Percentiles rank a stretch among this genome's conserved stretches.
Evolutionary conservation across 2,888 invertebrate genomes (phyloP).

Genomic region (Thalpophila matura): DNA sequence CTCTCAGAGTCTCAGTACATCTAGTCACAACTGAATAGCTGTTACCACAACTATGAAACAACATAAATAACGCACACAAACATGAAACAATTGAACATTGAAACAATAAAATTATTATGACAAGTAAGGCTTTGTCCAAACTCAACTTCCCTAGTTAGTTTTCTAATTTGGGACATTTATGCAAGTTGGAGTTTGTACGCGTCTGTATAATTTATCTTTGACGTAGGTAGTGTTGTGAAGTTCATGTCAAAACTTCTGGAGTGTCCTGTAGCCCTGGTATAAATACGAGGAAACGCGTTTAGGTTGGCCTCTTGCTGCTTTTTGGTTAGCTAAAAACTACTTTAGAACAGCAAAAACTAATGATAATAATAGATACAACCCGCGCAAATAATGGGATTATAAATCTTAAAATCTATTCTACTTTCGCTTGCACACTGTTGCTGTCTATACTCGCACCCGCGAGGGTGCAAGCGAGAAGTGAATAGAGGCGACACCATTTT

Average conservation of each 20-base stretch:
- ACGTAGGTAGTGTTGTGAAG: slow-evolving; percentile 38
- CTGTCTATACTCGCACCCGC: too few species aligned
- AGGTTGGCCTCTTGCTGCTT: neutral
- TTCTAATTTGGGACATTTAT: slow-evolving; percentile 54
- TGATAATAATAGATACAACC: too few species aligned
- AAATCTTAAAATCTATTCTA: too few species aligned
- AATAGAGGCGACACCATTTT: too few species aligned
- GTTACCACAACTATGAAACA: neutral
- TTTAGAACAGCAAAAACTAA: too few species aligned
- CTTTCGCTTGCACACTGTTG: too few species aligned
- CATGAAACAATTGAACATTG: slow-evolving; percentile 5
- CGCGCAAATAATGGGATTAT: too few species aligned
- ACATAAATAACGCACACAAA: neutral
- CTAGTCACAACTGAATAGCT: too few species aligned
- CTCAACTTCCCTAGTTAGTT: slow-evolving; percentile 29
- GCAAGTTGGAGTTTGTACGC: slow-evolving; percentile 36
- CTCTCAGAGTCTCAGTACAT: too few species aligned
- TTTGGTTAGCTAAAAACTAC: neutral
- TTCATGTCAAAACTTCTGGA: slow-evolving; percentile 35
- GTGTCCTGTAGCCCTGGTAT: slow-evolving; percentile 8
- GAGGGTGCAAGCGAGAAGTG: too few species aligned
- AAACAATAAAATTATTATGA: slow-evolving; percentile 46
- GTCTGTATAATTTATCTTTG: slow-evolving; percentile 56
- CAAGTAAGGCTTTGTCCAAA: slow-evolving; percentile 41
- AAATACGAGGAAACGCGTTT: neutral